These are phyloP conservation scores for Natrix natrix DNA, from an alignment of 2,797 vertebrate genomes.

Conservation along the genomic window DNA sequence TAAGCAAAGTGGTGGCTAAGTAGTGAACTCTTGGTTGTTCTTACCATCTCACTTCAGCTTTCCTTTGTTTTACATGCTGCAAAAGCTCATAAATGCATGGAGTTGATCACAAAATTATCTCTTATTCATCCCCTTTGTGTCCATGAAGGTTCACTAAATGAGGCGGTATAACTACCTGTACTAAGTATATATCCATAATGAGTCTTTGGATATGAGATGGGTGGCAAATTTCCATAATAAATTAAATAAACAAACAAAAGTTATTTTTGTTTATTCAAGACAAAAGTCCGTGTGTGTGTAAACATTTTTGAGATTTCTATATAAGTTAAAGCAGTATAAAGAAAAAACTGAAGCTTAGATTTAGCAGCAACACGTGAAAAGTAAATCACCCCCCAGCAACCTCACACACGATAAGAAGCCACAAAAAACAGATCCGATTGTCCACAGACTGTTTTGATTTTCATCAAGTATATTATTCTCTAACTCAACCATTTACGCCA, in stretches of 20 bases:
- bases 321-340: neutral
- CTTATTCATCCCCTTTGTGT: neutral
- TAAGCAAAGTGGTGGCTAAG: neutral
- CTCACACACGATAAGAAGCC: too few species aligned
- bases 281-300: neutral
- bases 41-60: neutral
- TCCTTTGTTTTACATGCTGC: neutral
- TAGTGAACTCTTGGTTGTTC: neutral
- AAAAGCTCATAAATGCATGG: neutral
- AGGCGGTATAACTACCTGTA: neutral
- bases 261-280: neutral
- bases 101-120: neutral
- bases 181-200: neutral
- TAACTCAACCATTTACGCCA: too few species aligned
- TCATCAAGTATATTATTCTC: too few species aligned
- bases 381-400: too few species aligned
- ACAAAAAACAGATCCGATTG: too few species aligned
- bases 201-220: neutral
- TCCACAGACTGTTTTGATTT: too few species aligned
- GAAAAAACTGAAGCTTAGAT: too few species aligned
- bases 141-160: neutral
- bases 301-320: neutral
- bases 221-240: neutral
- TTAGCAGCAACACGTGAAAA: neutral
- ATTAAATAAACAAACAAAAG: neutral